These are phyloP conservation scores for Austrolebias charrua DNA, from an alignment of 2,797 vertebrate species.

Conservation along the genomic window DNA sequence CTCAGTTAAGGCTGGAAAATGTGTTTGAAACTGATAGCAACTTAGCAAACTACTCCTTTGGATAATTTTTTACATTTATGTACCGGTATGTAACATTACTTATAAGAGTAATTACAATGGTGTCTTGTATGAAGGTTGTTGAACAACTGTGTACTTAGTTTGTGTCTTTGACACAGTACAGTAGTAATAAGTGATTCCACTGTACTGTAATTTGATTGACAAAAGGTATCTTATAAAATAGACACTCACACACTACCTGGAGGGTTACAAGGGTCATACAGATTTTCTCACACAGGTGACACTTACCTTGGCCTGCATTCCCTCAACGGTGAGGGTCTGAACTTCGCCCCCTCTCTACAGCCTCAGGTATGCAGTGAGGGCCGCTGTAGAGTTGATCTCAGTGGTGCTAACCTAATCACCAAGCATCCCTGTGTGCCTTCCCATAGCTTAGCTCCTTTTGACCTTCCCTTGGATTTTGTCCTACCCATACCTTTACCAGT, in stretches of 20 bases:
- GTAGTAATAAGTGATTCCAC: not conserved
- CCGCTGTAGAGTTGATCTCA: constrained; percentile 63
- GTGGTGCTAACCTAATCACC: constrained; percentile 53
- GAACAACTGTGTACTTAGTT: no score
- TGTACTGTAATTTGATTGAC: constrained; percentile 58
- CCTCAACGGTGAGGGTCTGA: constrained; percentile 81
- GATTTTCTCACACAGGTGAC: constrained; percentile 82
- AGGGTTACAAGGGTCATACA: constrained; percentile 84
- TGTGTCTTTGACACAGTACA: constrained; percentile 31
- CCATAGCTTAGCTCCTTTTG: constrained; percentile 52
- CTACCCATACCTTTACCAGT: constrained; percentile 41
- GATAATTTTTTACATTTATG: not conserved
- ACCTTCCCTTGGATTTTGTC: constrained; percentile 48
- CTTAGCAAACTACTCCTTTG: not conserved
- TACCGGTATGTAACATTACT: constrained; percentile 1
- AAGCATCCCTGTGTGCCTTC: constrained; percentile 43
- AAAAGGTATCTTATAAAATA: constrained; percentile 32
- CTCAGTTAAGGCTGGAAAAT: not conserved
- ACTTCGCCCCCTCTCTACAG: constrained; percentile 80
- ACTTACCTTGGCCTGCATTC: constrained; percentile 80
- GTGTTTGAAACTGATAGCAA: not conserved
- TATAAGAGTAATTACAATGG: no score
- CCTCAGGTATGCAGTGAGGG: constrained; percentile 81
- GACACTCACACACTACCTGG: constrained; percentile 52
- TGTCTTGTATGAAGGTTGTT: no score